Conservation (phyloP, 92 coral and sea anemone species). For the Parazoanthus swiftii region DNA sequence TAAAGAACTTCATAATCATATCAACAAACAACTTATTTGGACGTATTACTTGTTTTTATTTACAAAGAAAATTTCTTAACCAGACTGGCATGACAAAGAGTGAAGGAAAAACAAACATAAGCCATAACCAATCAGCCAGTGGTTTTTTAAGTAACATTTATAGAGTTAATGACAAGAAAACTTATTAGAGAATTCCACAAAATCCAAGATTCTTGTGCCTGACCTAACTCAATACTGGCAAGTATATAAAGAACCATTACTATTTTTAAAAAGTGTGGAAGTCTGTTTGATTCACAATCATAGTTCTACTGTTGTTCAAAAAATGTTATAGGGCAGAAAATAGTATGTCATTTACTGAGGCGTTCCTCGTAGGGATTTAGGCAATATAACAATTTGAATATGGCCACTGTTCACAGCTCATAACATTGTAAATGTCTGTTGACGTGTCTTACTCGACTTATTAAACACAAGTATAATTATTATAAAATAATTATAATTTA, state of each 20-base stretch:
- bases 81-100: not conserved
- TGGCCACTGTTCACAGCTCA: not conserved
- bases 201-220: too few relatives aligned
- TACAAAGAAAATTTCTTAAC: not conserved
- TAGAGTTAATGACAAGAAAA: too few relatives aligned
- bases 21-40: not conserved
- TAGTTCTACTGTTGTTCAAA: not conserved
- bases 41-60: too few relatives aligned
- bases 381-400: not conserved
- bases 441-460: not conserved
- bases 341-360: too few relatives aligned
- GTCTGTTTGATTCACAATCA: too few relatives aligned
- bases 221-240: too few relatives aligned
- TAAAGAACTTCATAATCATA: not conserved
- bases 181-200: too few relatives aligned
- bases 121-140: too few relatives aligned
- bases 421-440: not conserved
- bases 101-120: too few relatives aligned
- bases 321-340: not conserved
- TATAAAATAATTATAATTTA: conserved; percentile 14
- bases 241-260: too few relatives aligned
- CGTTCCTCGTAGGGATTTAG: too few relatives aligned
- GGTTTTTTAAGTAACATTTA: not conserved
- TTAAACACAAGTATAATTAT: conserved; percentile 1
- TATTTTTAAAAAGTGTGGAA: too few relatives aligned